Evolutionary conservation across 2,888 invertebrate genomes (phyloP).

Genomic region (Xanthorhoe spadicearia): DNA sequence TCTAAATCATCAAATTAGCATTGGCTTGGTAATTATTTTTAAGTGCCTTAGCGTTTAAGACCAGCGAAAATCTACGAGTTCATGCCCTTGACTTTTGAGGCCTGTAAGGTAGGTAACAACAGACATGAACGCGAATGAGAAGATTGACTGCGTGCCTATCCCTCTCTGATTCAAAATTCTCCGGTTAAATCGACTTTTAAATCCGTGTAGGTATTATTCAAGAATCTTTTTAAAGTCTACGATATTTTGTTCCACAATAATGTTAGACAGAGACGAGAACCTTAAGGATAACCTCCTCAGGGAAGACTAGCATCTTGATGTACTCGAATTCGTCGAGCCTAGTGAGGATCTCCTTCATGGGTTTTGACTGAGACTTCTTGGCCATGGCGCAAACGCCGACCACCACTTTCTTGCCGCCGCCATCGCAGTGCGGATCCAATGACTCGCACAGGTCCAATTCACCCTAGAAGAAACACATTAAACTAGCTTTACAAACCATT

Average conservation of each 20-base stretch:
- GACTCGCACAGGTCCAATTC: slow-evolving; percentile 91
- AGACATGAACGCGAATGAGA: too few species aligned
- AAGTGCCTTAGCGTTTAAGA: not conserved
- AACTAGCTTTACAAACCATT: too few species aligned
- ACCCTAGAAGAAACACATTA: slow-evolving; percentile 77
- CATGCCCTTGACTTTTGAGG: not conserved
- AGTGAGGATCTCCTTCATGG: slow-evolving; percentile 99
- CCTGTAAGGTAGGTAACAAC: too few species aligned
- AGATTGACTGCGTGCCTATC: too few species aligned
- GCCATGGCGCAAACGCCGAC: slow-evolving; percentile 99
- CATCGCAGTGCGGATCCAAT: slow-evolving; percentile 85
- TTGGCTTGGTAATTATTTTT: not conserved
- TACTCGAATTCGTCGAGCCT: slow-evolving; percentile 98
- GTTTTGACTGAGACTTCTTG: slow-evolving; percentile 99
- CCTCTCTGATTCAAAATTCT: too few species aligned
- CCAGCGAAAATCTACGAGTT: not conserved
- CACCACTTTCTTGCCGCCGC: slow-evolving; percentile 94
- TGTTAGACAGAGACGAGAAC: slow-evolving; percentile 86
- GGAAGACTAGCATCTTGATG: slow-evolving; percentile 97
- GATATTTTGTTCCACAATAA: slow-evolving; percentile 75
- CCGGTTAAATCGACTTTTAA: too few species aligned
- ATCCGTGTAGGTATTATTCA: too few species aligned
- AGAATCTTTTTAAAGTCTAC: not conserved
- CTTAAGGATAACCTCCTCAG: slow-evolving; percentile 97
- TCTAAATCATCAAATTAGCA: not conserved